Conservation (phyloP, 2,888 invertebrate species). For the Sesia apiformis region DNA sequence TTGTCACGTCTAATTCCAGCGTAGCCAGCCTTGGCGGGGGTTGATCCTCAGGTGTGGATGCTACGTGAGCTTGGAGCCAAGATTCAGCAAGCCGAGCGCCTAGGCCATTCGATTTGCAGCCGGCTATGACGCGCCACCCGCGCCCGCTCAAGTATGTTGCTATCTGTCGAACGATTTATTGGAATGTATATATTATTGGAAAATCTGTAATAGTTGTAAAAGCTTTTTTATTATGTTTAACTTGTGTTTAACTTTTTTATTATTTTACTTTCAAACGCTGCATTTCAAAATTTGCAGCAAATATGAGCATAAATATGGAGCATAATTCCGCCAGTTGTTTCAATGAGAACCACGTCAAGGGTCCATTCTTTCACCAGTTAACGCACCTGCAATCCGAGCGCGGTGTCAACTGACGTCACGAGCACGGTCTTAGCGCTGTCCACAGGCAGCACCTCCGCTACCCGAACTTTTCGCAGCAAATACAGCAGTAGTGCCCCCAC, state of each 20-base stretch:
- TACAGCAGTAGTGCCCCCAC: constrained; percentile 88
- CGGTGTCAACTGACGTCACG: constrained; percentile 86
- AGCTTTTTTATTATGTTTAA: too few species aligned
- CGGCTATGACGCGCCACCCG: constrained; percentile 87
- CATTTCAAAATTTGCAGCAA: too few species aligned
- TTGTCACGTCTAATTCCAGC: constrained; percentile 84
- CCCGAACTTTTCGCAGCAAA: constrained; percentile 82
- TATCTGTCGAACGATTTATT: constrained; percentile 45
- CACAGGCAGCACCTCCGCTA: constrained; percentile 67
- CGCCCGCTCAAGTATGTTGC: constrained; percentile 81
- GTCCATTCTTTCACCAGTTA: too few species aligned
- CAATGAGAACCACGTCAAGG: too few species aligned
- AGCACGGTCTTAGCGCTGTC: constrained; percentile 84
- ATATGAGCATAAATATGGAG: too few species aligned
- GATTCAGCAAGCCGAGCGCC: constrained; percentile 76
- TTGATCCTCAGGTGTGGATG: constrained; percentile 59
- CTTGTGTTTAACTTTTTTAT: too few species aligned
- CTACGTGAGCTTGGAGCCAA: constrained; percentile 71
- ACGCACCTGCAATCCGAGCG: constrained; percentile 83
- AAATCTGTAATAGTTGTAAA: too few species aligned
- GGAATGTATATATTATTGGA: too few species aligned
- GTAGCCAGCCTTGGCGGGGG: constrained; percentile 76
- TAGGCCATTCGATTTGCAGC: constrained; percentile 77
- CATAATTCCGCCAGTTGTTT: too few species aligned
- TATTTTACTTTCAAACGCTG: too few species aligned